Percentiles rank a stretch among this genome's conserved stretches.
phyloP scores from a whole-genome alignment of 2,797 vertebrate genomes.

The Aeoliscus strigatus region DNA sequence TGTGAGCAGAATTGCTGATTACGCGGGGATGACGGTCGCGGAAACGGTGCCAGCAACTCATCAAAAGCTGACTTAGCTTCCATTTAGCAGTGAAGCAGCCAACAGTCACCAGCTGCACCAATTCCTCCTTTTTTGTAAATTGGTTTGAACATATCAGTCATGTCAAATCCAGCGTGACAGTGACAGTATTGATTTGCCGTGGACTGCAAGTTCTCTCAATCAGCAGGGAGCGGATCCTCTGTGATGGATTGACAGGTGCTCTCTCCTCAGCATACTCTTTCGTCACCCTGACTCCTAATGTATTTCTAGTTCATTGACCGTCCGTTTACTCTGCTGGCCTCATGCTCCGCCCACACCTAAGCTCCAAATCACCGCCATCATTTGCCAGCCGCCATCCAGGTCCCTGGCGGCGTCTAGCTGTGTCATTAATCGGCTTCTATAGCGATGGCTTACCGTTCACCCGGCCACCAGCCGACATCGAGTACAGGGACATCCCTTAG shows the following conservation, averaged over 20 bases:
- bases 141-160: no score
- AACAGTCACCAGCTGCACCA: no score
- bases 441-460: conserved; percentile 14
- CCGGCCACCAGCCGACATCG: conserved; percentile 13
- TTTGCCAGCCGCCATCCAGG: conserved; percentile 40
- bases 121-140: no score
- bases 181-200: no score
- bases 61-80: no score
- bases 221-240: conserved; percentile 6
- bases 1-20: no score
- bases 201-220: no score
- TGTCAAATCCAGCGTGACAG: no score
- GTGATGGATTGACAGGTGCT: conserved; percentile 19
- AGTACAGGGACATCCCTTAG: conserved; percentile 26
- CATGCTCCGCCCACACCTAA: conserved; percentile 30
- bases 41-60: no score
- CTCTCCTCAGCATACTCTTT: background rate
- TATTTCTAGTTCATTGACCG: conserved; percentile 39
- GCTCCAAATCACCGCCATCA: conserved; percentile 44
- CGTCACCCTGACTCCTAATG: conserved; percentile 5
- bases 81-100: no score
- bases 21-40: no score
- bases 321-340: conserved; percentile 38
- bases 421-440: conserved; percentile 51
- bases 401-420: conserved; percentile 43